phyloP scores from a whole-genome alignment of 2,888 invertebrate species.

The Phyllotreta striolata region DNA sequence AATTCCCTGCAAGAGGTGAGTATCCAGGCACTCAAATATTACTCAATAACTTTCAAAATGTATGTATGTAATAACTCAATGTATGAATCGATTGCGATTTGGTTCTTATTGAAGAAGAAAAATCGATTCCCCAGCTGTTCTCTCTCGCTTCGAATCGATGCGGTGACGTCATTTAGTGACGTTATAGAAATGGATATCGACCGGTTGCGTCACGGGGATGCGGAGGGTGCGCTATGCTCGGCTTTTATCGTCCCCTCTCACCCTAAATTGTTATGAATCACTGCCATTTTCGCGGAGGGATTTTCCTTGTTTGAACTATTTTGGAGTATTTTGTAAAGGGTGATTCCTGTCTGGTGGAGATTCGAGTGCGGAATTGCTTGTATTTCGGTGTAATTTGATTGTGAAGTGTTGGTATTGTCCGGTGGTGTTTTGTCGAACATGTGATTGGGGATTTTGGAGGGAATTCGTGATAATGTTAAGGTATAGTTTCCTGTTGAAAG shows the following conservation, averaged over 20 bases:
- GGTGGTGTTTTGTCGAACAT: constrained; percentile 7
- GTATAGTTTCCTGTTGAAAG: too few species aligned
- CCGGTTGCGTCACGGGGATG: constrained; percentile 39
- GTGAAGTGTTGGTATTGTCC: not conserved
- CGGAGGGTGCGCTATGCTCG: constrained; percentile 31
- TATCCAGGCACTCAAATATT: not conserved
- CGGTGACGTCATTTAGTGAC: constrained; percentile 16
- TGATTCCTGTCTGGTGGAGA: too few species aligned
- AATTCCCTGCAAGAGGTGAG: constrained; percentile 88
- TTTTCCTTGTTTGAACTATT: constrained; percentile 1
- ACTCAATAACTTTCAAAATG: too few species aligned
- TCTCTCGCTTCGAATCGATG: not conserved
- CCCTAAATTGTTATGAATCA: constrained; percentile 20
- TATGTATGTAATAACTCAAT: too few species aligned
- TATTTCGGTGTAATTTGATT: too few species aligned
- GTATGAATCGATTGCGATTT: not conserved
- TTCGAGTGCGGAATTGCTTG: too few species aligned
- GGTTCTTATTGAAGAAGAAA: not conserved
- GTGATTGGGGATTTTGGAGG: constrained; percentile 32
- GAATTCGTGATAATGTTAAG: constrained; percentile 23
- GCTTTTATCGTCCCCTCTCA: constrained; percentile 13
- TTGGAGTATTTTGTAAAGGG: not conserved
- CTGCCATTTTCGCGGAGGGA: constrained; percentile 19
- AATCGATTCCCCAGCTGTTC: not conserved
- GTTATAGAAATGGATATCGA: constrained; percentile 11